Evolutionary conservation across 2,113 vertebrate species (phyloP).

Genomic region (Mormyrus lacerda): DNA sequence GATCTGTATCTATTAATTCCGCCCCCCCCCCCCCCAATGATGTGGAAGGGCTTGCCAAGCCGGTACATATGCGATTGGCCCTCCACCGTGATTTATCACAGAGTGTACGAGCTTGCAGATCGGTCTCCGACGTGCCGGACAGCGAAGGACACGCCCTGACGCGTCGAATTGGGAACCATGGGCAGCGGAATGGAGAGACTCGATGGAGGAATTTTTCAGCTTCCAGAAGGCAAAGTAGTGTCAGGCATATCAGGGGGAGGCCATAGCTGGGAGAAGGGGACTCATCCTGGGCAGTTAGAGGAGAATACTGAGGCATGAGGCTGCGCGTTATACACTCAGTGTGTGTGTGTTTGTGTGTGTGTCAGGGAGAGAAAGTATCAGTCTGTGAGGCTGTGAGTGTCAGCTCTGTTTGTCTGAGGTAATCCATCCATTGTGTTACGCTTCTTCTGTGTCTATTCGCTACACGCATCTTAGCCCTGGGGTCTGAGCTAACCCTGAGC

Average conservation of each 20-base stretch:
- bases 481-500: slow-evolving; percentile 68
- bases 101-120: slow-evolving; percentile 47
- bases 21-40: slow-evolving; percentile 45
- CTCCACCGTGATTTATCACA: slow-evolving; percentile 57
- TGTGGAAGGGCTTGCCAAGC: slow-evolving; percentile 50
- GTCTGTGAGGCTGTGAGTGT: slow-evolving; percentile 37
- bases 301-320: neutral
- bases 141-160: slow-evolving; percentile 53
- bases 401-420: slow-evolving; percentile 54
- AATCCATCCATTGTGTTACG: slow-evolving; percentile 68
- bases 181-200: neutral
- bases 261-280: neutral
- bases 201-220: neutral
- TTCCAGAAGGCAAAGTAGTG: neutral
- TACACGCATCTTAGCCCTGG: slow-evolving; percentile 62
- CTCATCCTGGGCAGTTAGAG: neutral
- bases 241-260: neutral
- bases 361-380: slow-evolving; percentile 13
- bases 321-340: neutral
- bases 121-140: slow-evolving; percentile 53
- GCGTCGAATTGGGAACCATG: neutral
- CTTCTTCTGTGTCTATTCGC: slow-evolving; percentile 72
- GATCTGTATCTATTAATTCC: slow-evolving; percentile 61
- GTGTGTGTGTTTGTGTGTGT: slow-evolving; percentile 4
- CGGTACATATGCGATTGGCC: slow-evolving; percentile 53